Evolutionary conservation across 2,888 invertebrate genomes (phyloP).

Genomic region (Oscheius sp.): DNA sequence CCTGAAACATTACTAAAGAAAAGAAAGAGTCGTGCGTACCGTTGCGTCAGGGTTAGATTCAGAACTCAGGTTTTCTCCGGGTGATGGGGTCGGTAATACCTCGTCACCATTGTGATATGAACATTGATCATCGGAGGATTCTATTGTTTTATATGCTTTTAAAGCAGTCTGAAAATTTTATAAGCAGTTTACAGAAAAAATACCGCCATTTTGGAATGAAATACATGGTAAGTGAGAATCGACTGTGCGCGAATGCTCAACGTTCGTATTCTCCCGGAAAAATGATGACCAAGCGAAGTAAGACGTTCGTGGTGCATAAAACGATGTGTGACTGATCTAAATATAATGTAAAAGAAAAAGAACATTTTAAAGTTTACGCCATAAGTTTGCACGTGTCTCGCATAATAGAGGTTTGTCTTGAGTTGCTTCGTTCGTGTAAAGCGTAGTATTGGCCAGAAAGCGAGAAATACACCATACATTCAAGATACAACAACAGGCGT

Average conservation of each 20-base stretch:
- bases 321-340: constrained; percentile 21
- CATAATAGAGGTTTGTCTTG: constrained; percentile 22
- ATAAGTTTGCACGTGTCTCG: constrained; percentile 25
- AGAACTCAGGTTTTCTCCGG: constrained; percentile 10
- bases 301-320: constrained; percentile 20
- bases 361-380: not conserved
- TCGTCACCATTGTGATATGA: constrained; percentile 4
- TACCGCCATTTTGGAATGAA: constrained; percentile 25
- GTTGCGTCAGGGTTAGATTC: constrained; percentile 9
- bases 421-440: not conserved
- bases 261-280: constrained; percentile 3
- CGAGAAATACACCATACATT: constrained; percentile 33
- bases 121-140: not conserved
- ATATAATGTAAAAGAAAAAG: not conserved
- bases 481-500: constrained; percentile 32
- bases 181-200: not conserved
- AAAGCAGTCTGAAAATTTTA: constrained; percentile 19
- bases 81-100: constrained; percentile 12
- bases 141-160: constrained; percentile 22
- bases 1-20: constrained; percentile 7
- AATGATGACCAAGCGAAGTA: constrained; percentile 30
- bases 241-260: constrained; percentile 32
- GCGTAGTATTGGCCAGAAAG: constrained; percentile 11
- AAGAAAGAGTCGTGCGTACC: not conserved
- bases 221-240: constrained; percentile 27